Evolutionary conservation across 37 sponge, comb jelly and placozoan genomes (phyloP).

Genomic region (Mnemiopsis leidyi): DNA sequence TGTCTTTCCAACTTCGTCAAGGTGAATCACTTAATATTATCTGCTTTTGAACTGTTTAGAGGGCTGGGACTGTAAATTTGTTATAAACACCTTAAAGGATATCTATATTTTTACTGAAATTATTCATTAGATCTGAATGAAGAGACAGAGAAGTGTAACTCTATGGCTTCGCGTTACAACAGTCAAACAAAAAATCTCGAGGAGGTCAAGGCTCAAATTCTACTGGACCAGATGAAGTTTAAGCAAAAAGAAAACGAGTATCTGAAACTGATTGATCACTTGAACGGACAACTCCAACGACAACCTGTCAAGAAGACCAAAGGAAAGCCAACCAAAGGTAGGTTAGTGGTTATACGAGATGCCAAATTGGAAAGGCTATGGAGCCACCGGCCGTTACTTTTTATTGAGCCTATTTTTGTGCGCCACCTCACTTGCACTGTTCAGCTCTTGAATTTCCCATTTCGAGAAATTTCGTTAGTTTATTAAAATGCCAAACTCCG

Average conservation of each 20-base stretch:
- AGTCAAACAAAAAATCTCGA: not conserved
- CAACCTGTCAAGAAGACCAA: conserved; percentile 5
- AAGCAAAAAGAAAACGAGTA: conserved; percentile 35
- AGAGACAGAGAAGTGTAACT: conserved; percentile 13
- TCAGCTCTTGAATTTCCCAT: too few species aligned
- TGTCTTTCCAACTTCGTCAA: conserved; percentile 22
- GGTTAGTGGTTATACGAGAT: too few species aligned
- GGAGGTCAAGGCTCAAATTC: not conserved
- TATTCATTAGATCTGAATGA: conserved; percentile 20
- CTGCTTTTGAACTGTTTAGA: not conserved
- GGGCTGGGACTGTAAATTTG: not conserved
- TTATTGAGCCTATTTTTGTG: not conserved
- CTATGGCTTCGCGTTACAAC: not conserved
- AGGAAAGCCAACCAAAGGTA: too few species aligned
- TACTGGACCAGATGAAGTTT: not conserved
- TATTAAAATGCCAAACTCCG: too few species aligned
- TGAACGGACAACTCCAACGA: not conserved
- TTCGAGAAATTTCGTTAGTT: too few species aligned
- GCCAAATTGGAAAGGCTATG: too few species aligned
- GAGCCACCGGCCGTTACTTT: too few species aligned
- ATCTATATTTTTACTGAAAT: not conserved
- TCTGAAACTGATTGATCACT: not conserved
- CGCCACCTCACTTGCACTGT: too few species aligned
- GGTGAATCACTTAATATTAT: not conserved
- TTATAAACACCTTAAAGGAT: not conserved